phyloP scores from a whole-genome alignment of 1,140 invertebrate genomes.

The Oncopodura yosiiana region DNA sequence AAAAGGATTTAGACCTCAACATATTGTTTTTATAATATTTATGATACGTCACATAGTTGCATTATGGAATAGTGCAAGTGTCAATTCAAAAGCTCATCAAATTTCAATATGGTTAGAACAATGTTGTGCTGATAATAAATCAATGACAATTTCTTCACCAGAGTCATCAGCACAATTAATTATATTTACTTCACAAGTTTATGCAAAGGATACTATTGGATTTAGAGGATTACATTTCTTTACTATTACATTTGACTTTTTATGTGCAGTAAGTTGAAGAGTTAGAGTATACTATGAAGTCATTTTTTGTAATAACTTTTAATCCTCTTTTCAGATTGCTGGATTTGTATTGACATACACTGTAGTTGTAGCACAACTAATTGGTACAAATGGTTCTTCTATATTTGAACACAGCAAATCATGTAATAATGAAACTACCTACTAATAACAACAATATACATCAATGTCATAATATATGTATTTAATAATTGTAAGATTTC shows the following conservation, averaged over 20 bases:
- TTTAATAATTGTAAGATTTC: too few relatives aligned
- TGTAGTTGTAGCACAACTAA: background rate
- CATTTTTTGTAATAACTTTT: too few relatives aligned
- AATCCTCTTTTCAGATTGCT: background rate
- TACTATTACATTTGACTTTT: background rate
- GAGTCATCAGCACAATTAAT: background rate
- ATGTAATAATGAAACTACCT: too few relatives aligned
- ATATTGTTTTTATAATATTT: too few relatives aligned
- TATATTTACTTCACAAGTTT: conserved; percentile 4
- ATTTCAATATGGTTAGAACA: background rate
- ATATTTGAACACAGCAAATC: too few relatives aligned
- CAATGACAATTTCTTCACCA: background rate
- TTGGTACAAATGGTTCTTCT: too few relatives aligned
- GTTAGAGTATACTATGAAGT: background rate
- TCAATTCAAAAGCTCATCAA: conserved; percentile 6
- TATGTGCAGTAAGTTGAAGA: background rate
- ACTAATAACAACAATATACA: too few relatives aligned
- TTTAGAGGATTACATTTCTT: conserved; percentile 10
- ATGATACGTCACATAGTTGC: too few relatives aligned
- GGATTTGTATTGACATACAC: conserved; percentile 4
- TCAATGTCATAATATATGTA: too few relatives aligned
- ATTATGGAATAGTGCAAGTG: too few relatives aligned
- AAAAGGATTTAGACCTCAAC: too few relatives aligned
- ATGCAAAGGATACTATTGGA: conserved; percentile 1
- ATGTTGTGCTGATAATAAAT: conserved; percentile 2